Evolutionary conservation across 1,140 invertebrate genomes (phyloP).

Genomic region (Hormaphis cornu): DNA sequence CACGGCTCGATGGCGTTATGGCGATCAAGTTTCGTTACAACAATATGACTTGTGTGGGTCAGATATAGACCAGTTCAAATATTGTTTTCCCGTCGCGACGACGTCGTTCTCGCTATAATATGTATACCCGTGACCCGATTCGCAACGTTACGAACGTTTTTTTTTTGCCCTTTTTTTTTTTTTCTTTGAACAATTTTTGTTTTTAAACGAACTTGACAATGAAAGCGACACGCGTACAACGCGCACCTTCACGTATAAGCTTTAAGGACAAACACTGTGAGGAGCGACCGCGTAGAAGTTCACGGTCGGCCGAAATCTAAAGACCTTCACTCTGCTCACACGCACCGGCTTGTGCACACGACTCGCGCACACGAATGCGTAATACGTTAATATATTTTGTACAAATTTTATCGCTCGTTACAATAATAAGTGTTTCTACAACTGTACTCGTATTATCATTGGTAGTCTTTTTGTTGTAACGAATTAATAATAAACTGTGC

Average conservation of each 20-base stretch:
- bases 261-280: slow-evolving; percentile 12
- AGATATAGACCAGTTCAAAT: no score
- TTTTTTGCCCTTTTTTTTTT: no score
- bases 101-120: no score
- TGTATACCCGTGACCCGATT: no score
- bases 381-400: not conserved
- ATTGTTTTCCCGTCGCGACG: no score
- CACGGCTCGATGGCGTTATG: no score
- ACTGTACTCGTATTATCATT: not conserved
- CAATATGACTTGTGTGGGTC: no score
- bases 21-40: no score
- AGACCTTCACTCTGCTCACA: slow-evolving; percentile 14
- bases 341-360: not conserved
- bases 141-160: no score
- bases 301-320: slow-evolving; percentile 20
- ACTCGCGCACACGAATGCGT: not conserved
- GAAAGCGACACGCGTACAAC: not conserved
- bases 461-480: not conserved
- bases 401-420: not conserved
- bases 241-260: slow-evolving; percentile 9
- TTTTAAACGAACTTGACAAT: slow-evolving; percentile 30
- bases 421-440: no score
- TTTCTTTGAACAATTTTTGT: no score
- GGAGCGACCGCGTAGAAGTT: not conserved
- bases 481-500: not conserved